phyloP scores from a whole-genome alignment of 2,797 vertebrate genomes.

The Ambastaia sidthimunki region DNA sequence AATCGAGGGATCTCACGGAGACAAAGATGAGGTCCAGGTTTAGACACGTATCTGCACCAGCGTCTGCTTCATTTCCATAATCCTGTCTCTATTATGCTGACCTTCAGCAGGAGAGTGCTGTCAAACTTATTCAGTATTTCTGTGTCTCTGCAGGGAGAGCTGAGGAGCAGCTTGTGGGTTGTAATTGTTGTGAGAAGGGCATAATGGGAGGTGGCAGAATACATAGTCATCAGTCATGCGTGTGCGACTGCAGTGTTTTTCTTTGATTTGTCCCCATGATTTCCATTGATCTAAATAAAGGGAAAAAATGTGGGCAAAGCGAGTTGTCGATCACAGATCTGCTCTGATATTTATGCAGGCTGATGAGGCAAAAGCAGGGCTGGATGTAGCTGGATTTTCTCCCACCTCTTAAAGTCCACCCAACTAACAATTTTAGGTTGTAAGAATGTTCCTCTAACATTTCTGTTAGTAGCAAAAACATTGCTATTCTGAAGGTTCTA shows the following conservation, averaged over 20 bases:
- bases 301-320: neutral
- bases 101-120: conserved; percentile 68
- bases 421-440: no score
- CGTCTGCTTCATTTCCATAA: conserved; percentile 80
- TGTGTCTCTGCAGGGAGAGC: conserved; percentile 53
- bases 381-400: conserved; percentile 60
- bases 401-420: neutral
- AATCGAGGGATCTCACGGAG: conserved; percentile 71
- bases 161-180: conserved; percentile 58
- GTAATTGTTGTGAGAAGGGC: conserved; percentile 62
- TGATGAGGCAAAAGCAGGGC: conserved; percentile 53
- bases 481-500: no score
- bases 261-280: conserved; percentile 39
- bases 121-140: conserved; percentile 76
- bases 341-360: conserved; percentile 47
- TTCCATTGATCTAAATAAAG: conserved; percentile 18
- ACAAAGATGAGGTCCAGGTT: conserved; percentile 80
- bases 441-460: no score
- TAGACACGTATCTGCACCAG: conserved; percentile 71
- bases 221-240: conserved; percentile 56
- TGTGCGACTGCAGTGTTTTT: conserved; percentile 22
- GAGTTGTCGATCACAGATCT: conserved; percentile 46
- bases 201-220: conserved; percentile 57
- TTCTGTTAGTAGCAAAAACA: no score
- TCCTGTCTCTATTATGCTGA: conserved; percentile 76